These are phyloP conservation scores for Sthenelais limicola DNA, from an alignment of 2,888 invertebrate genomes.

Conservation along the genomic window DNA sequence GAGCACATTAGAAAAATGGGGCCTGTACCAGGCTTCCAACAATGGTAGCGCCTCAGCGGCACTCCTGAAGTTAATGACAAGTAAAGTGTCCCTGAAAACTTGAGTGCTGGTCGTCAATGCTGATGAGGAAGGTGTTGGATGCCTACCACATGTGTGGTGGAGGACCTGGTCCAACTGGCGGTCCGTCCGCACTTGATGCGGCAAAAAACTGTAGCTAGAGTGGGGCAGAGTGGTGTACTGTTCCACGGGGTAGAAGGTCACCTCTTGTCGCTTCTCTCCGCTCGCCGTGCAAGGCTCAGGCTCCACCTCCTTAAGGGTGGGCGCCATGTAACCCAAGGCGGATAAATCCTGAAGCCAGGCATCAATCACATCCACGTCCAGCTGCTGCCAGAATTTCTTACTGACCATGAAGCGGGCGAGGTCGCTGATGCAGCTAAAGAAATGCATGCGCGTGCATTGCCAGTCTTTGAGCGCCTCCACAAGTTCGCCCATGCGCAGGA, in stretches of 20 bases:
- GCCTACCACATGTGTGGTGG: constrained; percentile 38
- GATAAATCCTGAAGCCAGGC: constrained; percentile 53
- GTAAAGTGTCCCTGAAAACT: constrained; percentile 35
- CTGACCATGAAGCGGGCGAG: constrained; percentile 47
- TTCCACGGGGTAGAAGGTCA: constrained; percentile 49
- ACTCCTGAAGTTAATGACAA: constrained; percentile 44
- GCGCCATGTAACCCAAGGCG: constrained; percentile 48
- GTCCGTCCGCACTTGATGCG: constrained; percentile 32
- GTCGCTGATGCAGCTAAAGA: constrained; percentile 51
- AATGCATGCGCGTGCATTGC: constrained; percentile 50
- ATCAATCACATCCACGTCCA: constrained; percentile 50
- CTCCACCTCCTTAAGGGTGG: constrained; percentile 29
- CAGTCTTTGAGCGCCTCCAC: constrained; percentile 50
- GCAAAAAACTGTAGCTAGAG: constrained; percentile 25
- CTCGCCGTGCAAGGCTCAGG: neutral
- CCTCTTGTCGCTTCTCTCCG: constrained; percentile 3
- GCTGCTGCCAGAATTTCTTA: constrained; percentile 44
- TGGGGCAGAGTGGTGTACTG: constrained; percentile 50
- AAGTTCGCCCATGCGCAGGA: constrained; percentile 52
- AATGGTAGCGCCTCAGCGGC: constrained; percentile 35
- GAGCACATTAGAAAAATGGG: constrained; percentile 47
- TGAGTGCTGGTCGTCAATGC: neutral
- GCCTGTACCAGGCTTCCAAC: constrained; percentile 46
- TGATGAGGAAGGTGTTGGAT: neutral
- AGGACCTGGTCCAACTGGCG: constrained; percentile 22